Base-by-base conservation (phyloP, 2,888 invertebrate species). In the Ormyrus rosae region DNA sequence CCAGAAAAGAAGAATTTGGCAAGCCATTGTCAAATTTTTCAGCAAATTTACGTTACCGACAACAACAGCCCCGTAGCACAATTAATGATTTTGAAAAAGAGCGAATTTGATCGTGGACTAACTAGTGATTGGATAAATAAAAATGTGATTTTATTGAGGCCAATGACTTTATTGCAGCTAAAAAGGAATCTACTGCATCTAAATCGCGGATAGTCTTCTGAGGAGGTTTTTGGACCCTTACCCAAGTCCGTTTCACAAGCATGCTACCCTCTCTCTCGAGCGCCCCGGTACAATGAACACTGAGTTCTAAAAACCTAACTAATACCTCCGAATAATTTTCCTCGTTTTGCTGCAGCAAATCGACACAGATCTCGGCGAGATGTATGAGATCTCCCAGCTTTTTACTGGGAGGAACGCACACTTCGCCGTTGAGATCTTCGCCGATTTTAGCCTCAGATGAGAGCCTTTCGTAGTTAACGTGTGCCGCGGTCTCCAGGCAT, bases 321-420 rank as follows among this genome's bases (percentile, higher is more conserved):
- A 90, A 90, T 94, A 99, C 99, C 97, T 99, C 99, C 84, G 99
- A 98, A 92, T 99, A 99, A 91, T 99, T 99, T 91, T 99, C 99
- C 93, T 99, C 99, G 91, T 99, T 99, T 92, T 99, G 99, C 91
- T 99, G 99, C 83, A 99, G 92, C 60, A 99, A 94, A 91, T 99
- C 99, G 74, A 99, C 99, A 92, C 99, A 99, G 65, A 99, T 93
- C 91, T 99, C 99, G 11, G 99, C 98, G 85, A 99, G 94, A 90
- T 97, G 98, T 88, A 99, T 98, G 78, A 99, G 93, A 91, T 99
- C 99, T 91, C 99, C 99, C 71, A 99, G 93, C 90, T 97, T 97
- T 92, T 97, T 97, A 78, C 95, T 94, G 7, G 97, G 96, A 48
- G 96, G 94, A 76, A 96, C 96, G 91, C 96, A 94, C 64, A 94